phyloP scores from a whole-genome alignment of 1,140 invertebrate species.

The Drosophila kepulauana region DNA sequence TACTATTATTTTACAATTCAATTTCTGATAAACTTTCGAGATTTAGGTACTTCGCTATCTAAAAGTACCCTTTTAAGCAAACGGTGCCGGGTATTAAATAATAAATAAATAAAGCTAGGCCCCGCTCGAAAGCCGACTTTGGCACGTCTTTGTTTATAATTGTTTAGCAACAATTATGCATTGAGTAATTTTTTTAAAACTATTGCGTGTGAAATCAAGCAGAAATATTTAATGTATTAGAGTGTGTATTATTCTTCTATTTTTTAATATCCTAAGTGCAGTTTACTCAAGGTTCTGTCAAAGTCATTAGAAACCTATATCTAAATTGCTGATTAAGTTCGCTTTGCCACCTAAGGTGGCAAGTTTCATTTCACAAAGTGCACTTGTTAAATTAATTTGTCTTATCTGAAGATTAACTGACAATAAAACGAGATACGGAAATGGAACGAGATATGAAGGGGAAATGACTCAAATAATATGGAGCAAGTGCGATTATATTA shows the following conservation, averaged over 20 bases:
- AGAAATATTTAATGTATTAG: constrained; percentile 6
- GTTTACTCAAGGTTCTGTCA: constrained; percentile 1
- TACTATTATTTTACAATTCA: no score
- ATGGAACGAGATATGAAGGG: constrained; percentile 1
- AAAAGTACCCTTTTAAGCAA: no score
- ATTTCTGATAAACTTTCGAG: no score
- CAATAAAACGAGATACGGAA: background rate
- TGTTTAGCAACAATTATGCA: constrained; percentile 15
- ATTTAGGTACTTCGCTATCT: no score
- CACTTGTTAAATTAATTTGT: constrained; percentile 6
- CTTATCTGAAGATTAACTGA: constrained; percentile 18
- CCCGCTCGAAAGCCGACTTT: background rate
- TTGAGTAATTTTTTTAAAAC: background rate
- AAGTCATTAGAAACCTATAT: background rate
- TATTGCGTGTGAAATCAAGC: constrained; percentile 7
- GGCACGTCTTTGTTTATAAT: constrained; percentile 17
- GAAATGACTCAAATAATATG: background rate
- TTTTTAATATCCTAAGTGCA: constrained; percentile 18
- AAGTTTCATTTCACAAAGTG: constrained; percentile 1
- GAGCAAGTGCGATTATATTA: background rate
- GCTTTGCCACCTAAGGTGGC: background rate
- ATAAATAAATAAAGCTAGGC: constrained; percentile 1
- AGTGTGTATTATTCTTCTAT: background rate
- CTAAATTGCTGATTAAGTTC: background rate
- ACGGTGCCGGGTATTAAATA: background rate